Percentiles rank a stretch among this genome's conserved stretches.
phyloP scores from a whole-genome alignment of 2,888 invertebrate genomes.

The Drosophila paramelanica region DNA sequence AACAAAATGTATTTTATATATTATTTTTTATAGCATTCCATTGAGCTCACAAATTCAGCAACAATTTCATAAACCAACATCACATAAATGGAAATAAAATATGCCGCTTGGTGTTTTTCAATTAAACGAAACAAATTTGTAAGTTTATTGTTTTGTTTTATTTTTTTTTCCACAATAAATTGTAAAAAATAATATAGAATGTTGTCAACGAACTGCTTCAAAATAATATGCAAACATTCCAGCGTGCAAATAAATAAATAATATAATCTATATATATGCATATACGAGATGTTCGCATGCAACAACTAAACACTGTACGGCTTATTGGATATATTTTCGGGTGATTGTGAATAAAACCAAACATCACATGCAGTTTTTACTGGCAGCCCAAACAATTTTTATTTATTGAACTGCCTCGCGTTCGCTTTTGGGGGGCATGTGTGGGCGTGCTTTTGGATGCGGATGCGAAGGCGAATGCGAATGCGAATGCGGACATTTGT shows the following conservation, averaged over 20 bases:
- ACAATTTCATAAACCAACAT: not conserved
- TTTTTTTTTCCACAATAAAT: constrained; percentile 47
- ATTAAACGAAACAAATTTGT: constrained; percentile 54
- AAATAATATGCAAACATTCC: constrained; percentile 21
- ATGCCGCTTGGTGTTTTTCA: constrained; percentile 32
- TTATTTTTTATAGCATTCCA: constrained; percentile 4
- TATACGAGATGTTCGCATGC: constrained; percentile 13
- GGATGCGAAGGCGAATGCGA: not conserved
- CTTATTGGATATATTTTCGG: constrained; percentile 11
- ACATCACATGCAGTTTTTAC: constrained; percentile 45
- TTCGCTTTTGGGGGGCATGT: constrained; percentile 24
- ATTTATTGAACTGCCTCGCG: constrained; percentile 48
- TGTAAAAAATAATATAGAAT: constrained; percentile 32
- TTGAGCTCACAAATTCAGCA: not conserved
- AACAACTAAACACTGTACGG: constrained; percentile 19
- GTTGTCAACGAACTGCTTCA: constrained; percentile 2
- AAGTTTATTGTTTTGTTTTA: constrained; percentile 30
- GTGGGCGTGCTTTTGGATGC: constrained; percentile 29
- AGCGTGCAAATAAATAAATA: constrained; percentile 30
- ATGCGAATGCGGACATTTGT: constrained; percentile 25
- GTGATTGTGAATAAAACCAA: constrained; percentile 52
- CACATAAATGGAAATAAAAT: constrained; percentile 10
- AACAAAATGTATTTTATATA: not conserved
- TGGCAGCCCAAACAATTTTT: constrained; percentile 38
- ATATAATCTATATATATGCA: constrained; percentile 10